Conservation (phyloP, 2,797 vertebrate species). For the Sebastes ruberrimus region DNA sequence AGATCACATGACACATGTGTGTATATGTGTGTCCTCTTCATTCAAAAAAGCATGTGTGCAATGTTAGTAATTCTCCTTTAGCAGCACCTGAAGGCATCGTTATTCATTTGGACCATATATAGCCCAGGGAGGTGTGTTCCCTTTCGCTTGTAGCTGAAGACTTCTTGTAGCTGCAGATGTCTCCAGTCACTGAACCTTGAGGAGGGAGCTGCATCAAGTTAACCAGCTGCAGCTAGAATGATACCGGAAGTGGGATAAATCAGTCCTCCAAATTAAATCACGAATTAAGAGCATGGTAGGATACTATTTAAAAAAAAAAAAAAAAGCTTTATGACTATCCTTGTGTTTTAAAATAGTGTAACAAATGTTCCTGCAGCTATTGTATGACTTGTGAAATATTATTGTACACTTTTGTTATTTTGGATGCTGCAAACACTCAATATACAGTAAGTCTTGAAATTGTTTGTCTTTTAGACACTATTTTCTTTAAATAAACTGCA, state of each 20-base stretch:
- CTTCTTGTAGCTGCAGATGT: constrained; percentile 14
- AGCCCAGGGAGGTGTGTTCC: background rate
- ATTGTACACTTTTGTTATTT: background rate
- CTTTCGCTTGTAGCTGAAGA: background rate
- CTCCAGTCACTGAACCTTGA: constrained; percentile 1
- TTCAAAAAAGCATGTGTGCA: background rate
- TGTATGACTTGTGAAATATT: background rate
- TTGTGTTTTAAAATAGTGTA: background rate
- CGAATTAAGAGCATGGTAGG: background rate
- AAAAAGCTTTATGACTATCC: background rate
- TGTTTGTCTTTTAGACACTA: background rate
- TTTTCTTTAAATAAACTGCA: background rate
- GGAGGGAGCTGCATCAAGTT: constrained; percentile 6
- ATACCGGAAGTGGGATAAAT: constrained; percentile 27
- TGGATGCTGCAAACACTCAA: background rate
- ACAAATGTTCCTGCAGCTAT: background rate
- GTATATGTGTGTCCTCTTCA: background rate
- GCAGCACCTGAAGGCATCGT: too few species aligned
- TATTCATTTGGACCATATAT: background rate
- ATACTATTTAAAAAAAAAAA: too few species aligned
- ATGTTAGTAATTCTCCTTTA: background rate
- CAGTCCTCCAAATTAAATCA: background rate
- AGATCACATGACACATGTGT: constrained; percentile 7
- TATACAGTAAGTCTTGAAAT: background rate
- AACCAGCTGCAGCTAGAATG: background rate